Conservation (phyloP, 2,797 vertebrate species). For the Argentina silus region DNA sequence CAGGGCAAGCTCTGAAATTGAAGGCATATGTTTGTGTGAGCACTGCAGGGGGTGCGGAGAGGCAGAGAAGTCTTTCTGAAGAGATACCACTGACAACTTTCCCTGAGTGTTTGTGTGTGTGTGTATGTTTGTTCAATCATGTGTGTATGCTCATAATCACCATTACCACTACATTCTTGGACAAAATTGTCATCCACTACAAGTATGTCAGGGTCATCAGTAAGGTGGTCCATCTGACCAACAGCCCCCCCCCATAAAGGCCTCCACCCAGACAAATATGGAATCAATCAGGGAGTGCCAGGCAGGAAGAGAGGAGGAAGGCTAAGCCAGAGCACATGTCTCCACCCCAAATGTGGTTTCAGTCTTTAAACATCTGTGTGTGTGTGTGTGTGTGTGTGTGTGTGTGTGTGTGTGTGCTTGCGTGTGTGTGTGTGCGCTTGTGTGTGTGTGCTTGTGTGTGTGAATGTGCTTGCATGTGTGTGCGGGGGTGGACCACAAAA, state of each 20-base stretch:
- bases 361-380: conserved; percentile 10
- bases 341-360: conserved; percentile 41
- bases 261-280: conserved; percentile 44
- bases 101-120: neutral
- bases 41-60: neutral
- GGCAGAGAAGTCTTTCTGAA: neutral
- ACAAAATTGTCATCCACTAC: neutral
- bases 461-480: no score
- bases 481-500: neutral
- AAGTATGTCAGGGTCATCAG: neutral
- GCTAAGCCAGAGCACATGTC: conserved; percentile 43
- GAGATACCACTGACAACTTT: neutral
- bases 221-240: conserved; percentile 11
- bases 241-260: neutral
- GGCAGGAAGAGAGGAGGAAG: conserved; percentile 21
- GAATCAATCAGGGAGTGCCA: conserved; percentile 47
- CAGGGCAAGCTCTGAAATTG: conserved; percentile 14
- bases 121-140: neutral
- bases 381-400: conserved; percentile 21
- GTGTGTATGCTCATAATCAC: neutral
- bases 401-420: conserved; percentile 11
- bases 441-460: neutral
- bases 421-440: neutral
- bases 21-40: conserved; percentile 29
- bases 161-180: neutral